Evolutionary conservation across 2,113 vertebrate species (phyloP).

Genomic region (Python bivittatus): DNA sequence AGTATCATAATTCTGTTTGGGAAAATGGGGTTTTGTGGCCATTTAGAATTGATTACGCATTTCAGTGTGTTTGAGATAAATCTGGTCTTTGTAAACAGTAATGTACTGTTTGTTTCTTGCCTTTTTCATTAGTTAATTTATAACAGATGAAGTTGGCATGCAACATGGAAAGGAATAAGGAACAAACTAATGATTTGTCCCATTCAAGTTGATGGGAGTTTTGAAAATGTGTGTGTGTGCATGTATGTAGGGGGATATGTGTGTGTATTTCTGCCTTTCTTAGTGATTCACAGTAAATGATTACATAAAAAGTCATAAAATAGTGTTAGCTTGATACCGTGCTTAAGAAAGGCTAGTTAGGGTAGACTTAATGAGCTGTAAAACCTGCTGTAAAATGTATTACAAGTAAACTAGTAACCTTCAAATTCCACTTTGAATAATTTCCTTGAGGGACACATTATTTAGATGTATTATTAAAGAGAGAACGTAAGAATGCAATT

Average conservation of each 20-base stretch:
- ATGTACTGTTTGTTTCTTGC: constrained; percentile 36
- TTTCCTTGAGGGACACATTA: not conserved
- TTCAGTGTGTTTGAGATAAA: constrained; percentile 50
- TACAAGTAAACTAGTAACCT: constrained; percentile 15
- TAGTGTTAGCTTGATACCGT: constrained; percentile 22
- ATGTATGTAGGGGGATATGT: not conserved
- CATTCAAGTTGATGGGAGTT: constrained; percentile 45
- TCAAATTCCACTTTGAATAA: constrained; percentile 33
- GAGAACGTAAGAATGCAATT: not conserved
- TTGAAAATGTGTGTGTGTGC: not conserved
- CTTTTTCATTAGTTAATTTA: constrained; percentile 61
- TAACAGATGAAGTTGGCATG: constrained; percentile 53
- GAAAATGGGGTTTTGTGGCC: constrained; percentile 38
- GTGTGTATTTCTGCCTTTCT: not conserved
- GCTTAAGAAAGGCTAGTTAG: constrained; percentile 41
- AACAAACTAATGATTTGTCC: constrained; percentile 53
- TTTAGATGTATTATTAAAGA: not conserved
- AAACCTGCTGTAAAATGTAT: constrained; percentile 14
- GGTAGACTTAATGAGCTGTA: constrained; percentile 6
- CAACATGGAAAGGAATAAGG: constrained; percentile 37
- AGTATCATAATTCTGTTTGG: not conserved
- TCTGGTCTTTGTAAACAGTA: constrained; percentile 47
- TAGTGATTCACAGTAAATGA: not conserved
- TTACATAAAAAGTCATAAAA: not conserved
- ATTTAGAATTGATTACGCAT: constrained; percentile 32